Evolutionary conservation across 2,888 invertebrate species (phyloP).

Genomic region (Ennomos quercinarius): DNA sequence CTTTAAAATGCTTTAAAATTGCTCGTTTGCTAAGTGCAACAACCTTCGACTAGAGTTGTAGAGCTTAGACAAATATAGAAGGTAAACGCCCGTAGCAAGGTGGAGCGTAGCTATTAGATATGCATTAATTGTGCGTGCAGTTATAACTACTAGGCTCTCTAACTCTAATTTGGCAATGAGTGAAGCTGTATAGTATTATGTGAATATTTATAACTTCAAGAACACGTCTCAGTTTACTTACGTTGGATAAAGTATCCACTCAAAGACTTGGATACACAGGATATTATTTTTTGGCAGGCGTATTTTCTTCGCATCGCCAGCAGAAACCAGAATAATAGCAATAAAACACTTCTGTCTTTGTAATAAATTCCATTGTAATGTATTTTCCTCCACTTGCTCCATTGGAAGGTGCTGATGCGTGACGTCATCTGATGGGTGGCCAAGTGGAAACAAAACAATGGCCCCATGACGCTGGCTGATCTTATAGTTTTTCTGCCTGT

Average conservation of each 20-base stretch:
- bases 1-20: too few species aligned
- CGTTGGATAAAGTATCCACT: neutral
- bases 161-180: slow-evolving; percentile 44
- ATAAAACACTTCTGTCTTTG: slow-evolving; percentile 10
- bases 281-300: slow-evolving; percentile 2
- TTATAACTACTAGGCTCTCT: slow-evolving; percentile 52
- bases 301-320: slow-evolving; percentile 2
- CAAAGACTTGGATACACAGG: neutral
- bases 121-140: slow-evolving; percentile 50
- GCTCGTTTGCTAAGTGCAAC: slow-evolving; percentile 16
- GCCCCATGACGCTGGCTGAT: slow-evolving; percentile 54
- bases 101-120: slow-evolving; percentile 42
- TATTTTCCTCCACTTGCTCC: slow-evolving; percentile 59
- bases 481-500: slow-evolving; percentile 41
- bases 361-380: slow-evolving; percentile 35
- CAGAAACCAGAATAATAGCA: slow-evolving; percentile 18
- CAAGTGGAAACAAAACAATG: slow-evolving; percentile 75
- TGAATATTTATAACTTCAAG: slow-evolving; percentile 5
- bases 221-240: neutral
- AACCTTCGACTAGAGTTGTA: slow-evolving; percentile 27
- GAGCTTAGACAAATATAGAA: slow-evolving; percentile 39
- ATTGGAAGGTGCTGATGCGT: slow-evolving; percentile 71
- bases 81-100: slow-evolving; percentile 46
- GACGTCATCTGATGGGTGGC: slow-evolving; percentile 74
- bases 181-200: slow-evolving; percentile 27